phyloP scores from a whole-genome alignment of 2,113 vertebrate genomes.

The Clarias gariepinus region DNA sequence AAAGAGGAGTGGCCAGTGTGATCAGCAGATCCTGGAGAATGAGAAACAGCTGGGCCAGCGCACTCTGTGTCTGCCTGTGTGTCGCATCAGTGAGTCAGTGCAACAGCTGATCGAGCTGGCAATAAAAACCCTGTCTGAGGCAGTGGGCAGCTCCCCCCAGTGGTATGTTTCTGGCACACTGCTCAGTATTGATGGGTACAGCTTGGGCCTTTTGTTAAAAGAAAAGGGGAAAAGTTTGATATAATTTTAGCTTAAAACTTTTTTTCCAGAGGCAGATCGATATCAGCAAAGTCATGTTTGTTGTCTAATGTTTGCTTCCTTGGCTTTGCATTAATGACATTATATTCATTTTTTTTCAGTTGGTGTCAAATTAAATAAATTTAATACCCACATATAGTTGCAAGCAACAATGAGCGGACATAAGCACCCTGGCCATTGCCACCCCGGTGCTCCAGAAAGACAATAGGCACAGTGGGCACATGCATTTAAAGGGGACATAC shows the following conservation, averaged over 20 bases:
- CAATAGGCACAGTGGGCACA: too few species aligned
- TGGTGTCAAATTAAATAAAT: too few species aligned
- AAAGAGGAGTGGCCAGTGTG: conserved; percentile 2
- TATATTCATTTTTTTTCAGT: background rate
- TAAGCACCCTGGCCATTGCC: too few species aligned
- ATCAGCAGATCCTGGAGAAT: conserved; percentile 66
- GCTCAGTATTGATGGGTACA: background rate
- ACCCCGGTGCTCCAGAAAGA: too few species aligned
- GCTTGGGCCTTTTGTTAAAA: background rate
- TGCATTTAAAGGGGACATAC: too few species aligned
- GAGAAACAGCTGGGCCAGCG: conserved; percentile 72
- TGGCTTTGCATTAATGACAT: background rate
- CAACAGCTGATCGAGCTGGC: conserved; percentile 89
- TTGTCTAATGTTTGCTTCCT: background rate
- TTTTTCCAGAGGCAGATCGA: background rate
- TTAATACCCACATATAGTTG: too few species aligned
- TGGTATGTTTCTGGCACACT: conserved; percentile 71
- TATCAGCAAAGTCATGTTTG: background rate
- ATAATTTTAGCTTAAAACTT: too few species aligned
- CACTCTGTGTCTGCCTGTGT: conserved; percentile 82
- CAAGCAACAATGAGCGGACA: too few species aligned
- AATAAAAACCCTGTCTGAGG: conserved; percentile 85
- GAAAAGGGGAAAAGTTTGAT: too few species aligned
- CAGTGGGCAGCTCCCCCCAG: conserved; percentile 82
- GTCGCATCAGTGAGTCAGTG: conserved; percentile 89